These are phyloP conservation scores for Tenrec ecaudatus DNA, from an alignment of 2,113 vertebrate species.

Conservation along the genomic window DNA sequence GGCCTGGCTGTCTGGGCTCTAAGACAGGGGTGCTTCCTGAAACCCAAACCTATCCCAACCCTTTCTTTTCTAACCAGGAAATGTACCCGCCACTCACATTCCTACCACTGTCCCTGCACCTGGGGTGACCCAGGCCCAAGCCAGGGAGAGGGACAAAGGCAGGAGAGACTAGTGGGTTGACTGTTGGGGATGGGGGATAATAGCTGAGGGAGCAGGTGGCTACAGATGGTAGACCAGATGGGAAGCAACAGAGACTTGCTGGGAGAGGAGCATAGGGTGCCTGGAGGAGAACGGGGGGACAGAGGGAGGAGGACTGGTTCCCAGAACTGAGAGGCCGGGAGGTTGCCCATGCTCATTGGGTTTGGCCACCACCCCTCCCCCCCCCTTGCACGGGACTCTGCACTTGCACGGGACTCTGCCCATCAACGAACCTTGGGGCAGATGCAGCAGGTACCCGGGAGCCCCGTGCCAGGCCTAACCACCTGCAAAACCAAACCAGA, in stretches of 20 bases:
- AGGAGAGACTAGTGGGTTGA: conserved; percentile 25
- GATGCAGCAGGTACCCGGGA: neutral
- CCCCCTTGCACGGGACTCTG: no score
- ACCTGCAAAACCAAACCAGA: no score
- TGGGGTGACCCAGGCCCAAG: conserved; percentile 51
- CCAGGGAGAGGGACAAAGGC: conserved; percentile 29
- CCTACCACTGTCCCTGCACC: conserved; percentile 3
- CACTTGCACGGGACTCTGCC: no score
- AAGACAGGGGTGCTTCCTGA: conserved; percentile 29
- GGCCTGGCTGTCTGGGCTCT: neutral
- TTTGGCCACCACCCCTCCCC: neutral
- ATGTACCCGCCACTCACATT: neutral
- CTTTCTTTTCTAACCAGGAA: neutral
- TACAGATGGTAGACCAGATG: conserved; percentile 81
- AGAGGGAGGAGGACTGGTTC: neutral
- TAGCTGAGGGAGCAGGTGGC: conserved; percentile 69
- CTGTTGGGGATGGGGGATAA: conserved; percentile 44
- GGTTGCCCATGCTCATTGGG: neutral
- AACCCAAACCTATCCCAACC: neutral
- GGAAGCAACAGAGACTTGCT: conserved; percentile 66
- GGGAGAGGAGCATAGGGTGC: conserved; percentile 19
- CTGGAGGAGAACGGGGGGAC: neutral
- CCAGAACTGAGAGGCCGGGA: neutral
- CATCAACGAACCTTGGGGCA: neutral
- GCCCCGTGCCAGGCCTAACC: neutral